phyloP scores from a whole-genome alignment of 2,797 vertebrate species.

The Pseudomugil tenellus region DNA sequence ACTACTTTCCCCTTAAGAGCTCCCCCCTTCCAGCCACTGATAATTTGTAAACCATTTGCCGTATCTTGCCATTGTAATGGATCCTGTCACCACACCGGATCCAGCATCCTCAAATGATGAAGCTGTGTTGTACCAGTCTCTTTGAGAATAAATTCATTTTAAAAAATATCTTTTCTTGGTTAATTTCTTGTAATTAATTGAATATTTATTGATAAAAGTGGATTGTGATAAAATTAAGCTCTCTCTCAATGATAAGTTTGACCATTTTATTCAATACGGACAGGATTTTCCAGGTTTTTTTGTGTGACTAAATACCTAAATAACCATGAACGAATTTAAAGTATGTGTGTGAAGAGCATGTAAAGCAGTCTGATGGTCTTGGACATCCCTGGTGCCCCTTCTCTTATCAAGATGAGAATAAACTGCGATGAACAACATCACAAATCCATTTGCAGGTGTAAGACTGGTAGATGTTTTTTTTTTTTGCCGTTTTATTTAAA shows the following conservation, averaged over 20 bases:
- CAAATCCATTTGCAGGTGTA: not conserved
- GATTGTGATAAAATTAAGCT: not conserved
- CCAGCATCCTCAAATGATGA: conserved; percentile 48
- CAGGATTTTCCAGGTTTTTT: too few species aligned
- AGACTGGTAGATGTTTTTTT: not conserved
- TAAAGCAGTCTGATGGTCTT: not conserved
- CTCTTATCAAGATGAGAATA: not conserved
- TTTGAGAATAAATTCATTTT: not conserved
- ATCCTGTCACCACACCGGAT: conserved; percentile 66
- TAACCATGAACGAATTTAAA: too few species aligned
- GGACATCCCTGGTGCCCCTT: too few species aligned
- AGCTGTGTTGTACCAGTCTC: conserved; percentile 6
- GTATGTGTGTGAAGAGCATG: not conserved
- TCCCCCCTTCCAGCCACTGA: conserved; percentile 48
- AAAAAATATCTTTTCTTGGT: conserved; percentile 3
- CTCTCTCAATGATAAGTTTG: too few species aligned
- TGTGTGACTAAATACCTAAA: too few species aligned
- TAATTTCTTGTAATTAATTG: not conserved
- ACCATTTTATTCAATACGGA: too few species aligned
- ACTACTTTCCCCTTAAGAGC: conserved; percentile 72
- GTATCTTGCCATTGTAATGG: conserved; percentile 72
- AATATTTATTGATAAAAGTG: conserved; percentile 4
- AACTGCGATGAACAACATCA: not conserved
- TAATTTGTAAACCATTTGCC: conserved; percentile 75
- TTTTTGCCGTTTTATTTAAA: not conserved